Percentiles rank a stretch among this genome's conserved stretches.
phyloP scores from a whole-genome alignment of 2,113 vertebrate species.

The Psilopsiagon aurifrons region DNA sequence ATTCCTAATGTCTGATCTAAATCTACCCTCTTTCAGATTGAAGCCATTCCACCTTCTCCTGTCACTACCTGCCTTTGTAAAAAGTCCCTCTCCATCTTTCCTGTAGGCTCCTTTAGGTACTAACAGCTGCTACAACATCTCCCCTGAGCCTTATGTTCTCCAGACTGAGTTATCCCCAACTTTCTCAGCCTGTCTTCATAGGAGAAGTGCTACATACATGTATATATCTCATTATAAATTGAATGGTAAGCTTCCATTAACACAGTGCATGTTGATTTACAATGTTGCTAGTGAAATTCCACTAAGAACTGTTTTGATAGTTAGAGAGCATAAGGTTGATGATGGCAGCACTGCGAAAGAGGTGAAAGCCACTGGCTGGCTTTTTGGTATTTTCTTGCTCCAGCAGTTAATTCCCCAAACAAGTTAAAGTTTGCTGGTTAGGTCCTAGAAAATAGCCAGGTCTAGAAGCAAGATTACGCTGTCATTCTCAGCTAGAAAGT shows the following conservation, averaged over 20 bases:
- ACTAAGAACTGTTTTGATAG: not conserved
- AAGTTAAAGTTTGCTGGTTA: not conserved
- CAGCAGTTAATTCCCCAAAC: not conserved
- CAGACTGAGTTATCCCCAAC: not conserved
- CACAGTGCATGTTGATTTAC: not conserved
- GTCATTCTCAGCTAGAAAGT: not conserved
- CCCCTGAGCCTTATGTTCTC: not conserved
- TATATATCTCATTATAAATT: not conserved
- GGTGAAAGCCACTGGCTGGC: not conserved
- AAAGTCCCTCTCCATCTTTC: not conserved
- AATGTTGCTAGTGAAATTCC: not conserved
- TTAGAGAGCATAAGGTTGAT: not conserved
- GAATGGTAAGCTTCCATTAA: not conserved
- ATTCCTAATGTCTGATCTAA: not conserved
- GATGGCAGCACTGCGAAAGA: not conserved
- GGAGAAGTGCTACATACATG: not conserved
- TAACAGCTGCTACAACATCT: not conserved
- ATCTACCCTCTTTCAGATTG: not conserved
- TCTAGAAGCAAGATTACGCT: not conserved
- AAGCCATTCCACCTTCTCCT: not conserved
- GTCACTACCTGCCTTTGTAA: not conserved
- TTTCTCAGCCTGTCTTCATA: not conserved
- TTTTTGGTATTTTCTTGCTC: not conserved
- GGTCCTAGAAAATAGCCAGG: not conserved
- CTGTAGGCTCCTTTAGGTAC: not conserved